Percentiles rank a stretch among this genome's conserved stretches.
These are phyloP conservation scores for Etheostoma spectabile DNA, from an alignment of 2,113 vertebrate species.

Conservation along the genomic window DNA sequence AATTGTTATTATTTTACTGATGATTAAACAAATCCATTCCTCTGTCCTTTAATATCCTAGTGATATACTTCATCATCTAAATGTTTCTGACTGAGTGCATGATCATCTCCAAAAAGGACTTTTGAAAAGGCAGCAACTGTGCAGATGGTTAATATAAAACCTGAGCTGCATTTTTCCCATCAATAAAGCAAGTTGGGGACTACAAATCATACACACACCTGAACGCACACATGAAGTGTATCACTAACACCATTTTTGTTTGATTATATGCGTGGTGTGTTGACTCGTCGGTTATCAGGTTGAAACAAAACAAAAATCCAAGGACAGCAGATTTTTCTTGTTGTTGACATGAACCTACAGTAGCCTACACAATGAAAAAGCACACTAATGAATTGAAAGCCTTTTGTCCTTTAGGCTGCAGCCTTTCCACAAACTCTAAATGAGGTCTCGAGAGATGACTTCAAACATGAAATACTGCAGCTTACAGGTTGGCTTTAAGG, in stretches of 20 bases:
- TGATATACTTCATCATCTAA: conserved; percentile 28
- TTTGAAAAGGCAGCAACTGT: conserved; percentile 26
- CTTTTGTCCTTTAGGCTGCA: conserved; percentile 69
- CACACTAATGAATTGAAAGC: conserved; percentile 56
- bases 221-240: conserved; percentile 24
- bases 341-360: background rate
- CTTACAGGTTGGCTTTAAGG: conserved; percentile 36
- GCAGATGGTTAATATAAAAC: conserved; percentile 3
- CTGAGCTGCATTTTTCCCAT: conserved; percentile 13
- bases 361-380: conserved; percentile 23
- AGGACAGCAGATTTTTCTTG: conserved; percentile 12
- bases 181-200: conserved; percentile 4
- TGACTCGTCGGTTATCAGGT: conserved; percentile 42
- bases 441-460: conserved; percentile 56
- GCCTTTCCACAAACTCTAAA: conserved; percentile 52
- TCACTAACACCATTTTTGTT: conserved; percentile 37
- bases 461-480: conserved; percentile 31
- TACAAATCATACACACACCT: conserved; percentile 18
- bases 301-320: conserved; percentile 19
- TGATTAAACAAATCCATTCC: conserved; percentile 12
- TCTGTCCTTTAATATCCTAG: background rate
- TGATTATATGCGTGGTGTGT: conserved; percentile 7
- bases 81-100: conserved; percentile 29
- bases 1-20: conserved; percentile 21
- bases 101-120: conserved; percentile 26